These are phyloP conservation scores for Sabatieria punctata DNA, from an alignment of 2,888 invertebrate species.

Conservation along the genomic window DNA sequence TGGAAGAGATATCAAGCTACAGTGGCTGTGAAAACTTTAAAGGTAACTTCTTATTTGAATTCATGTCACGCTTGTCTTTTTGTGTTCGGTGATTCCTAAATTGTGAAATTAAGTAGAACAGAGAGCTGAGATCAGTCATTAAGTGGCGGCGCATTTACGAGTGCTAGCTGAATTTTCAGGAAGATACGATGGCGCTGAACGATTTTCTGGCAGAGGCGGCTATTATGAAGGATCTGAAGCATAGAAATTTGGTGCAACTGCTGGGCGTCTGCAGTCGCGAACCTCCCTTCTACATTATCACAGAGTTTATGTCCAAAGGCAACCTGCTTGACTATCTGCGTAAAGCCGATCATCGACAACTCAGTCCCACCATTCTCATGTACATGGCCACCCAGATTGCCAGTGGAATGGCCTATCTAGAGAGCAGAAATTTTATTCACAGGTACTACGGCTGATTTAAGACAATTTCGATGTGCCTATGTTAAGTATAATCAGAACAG, in stretches of 20 bases:
- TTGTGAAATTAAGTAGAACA: background rate
- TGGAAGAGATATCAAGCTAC: conserved; percentile 90
- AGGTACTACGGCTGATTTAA: no score
- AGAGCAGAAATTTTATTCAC: conserved; percentile 86
- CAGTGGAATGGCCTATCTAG: conserved; percentile 94
- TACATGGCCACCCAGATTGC: conserved; percentile 99
- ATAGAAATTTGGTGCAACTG: conserved; percentile 90
- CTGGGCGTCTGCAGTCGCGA: conserved; percentile 95
- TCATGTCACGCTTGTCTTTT: background rate
- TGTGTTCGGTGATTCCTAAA: background rate
- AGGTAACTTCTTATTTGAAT: conserved; percentile 39
- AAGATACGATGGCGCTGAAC: conserved; percentile 97
- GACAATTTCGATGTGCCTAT: no score
- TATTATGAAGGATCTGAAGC: conserved; percentile 99
- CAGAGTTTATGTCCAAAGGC: conserved; percentile 97
- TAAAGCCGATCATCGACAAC: conserved; percentile 52
- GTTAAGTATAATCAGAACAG: no score
- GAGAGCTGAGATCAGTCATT: no score
- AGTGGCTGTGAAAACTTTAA: conserved; percentile 94
- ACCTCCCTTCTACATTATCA: conserved; percentile 97
- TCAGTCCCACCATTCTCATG: conserved; percentile 86
- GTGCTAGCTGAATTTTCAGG: no score
- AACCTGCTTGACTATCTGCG: conserved; percentile 89
- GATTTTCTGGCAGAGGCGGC: conserved; percentile 97
- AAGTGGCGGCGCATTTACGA: no score